Percentiles rank a stretch among this genome's conserved stretches.
Evolutionary conservation across 2,113 vertebrate species (phyloP).

Genomic region (Oreotragus oreotragus): DNA sequence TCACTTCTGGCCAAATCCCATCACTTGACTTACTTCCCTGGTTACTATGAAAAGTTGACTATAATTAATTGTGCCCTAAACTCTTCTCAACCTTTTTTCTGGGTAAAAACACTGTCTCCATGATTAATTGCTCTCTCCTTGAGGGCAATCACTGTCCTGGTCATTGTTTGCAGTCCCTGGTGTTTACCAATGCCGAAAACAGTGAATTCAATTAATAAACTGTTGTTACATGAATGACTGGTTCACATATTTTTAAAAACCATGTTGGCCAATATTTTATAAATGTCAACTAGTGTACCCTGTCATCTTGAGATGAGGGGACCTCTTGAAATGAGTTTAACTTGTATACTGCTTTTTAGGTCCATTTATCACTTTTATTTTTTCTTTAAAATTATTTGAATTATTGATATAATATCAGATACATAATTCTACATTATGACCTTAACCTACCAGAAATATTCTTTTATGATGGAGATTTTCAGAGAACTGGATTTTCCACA

Average conservation of each 20-base stretch:
- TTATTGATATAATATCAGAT: neutral
- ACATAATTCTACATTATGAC: neutral
- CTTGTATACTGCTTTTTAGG: neutral
- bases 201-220: conserved; percentile 53
- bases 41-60: conserved; percentile 9
- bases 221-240: conserved; percentile 13
- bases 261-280: conserved; percentile 11
- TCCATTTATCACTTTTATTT: conserved; percentile 34
- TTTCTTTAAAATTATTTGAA: conserved; percentile 10
- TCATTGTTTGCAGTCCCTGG: neutral
- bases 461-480: neutral
- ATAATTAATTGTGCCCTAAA: conserved; percentile 32
- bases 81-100: conserved; percentile 40
- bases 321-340: neutral
- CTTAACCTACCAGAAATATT: neutral
- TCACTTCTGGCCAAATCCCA: neutral
- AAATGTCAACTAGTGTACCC: neutral
- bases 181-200: conserved; percentile 5
- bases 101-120: conserved; percentile 21
- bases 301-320: neutral
- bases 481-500: neutral
- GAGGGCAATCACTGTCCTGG: neutral
- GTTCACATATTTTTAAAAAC: conserved; percentile 25
- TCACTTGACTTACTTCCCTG: neutral
- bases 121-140: conserved; percentile 43